A percentile compares a stretch with the other conserved stretches of the same genome.
phyloP scores from a whole-genome alignment of 1,140 invertebrate species.

The Colletes gigas region DNA sequence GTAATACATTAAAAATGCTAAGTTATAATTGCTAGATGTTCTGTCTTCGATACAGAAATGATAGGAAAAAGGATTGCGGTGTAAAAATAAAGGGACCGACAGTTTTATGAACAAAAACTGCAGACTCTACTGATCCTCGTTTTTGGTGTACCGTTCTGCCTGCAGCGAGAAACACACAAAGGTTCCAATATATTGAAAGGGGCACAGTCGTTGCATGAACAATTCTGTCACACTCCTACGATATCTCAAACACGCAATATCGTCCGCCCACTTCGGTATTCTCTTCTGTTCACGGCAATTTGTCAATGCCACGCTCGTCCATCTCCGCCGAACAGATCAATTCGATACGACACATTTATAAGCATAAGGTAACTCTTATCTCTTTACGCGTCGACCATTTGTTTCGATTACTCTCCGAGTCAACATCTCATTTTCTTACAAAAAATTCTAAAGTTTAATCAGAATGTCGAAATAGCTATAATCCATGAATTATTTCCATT shows the following conservation, averaged over 20 bases:
- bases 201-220: neutral
- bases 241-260: slow-evolving; percentile 19
- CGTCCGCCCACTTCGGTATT: slow-evolving; percentile 23
- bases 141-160: neutral
- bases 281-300: slow-evolving; percentile 31
- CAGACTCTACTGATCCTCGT: neutral
- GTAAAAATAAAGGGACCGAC: too few species aligned
- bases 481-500: too few species aligned
- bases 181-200: slow-evolving; percentile 10
- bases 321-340: slow-evolving; percentile 5
- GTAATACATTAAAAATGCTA: too few species aligned
- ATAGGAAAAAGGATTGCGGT: too few species aligned
- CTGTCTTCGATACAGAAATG: neutral
- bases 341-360: slow-evolving; percentile 36
- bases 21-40: neutral
- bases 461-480: too few species aligned
- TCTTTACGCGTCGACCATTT: neutral
- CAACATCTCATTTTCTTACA: neutral
- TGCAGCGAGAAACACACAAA: neutral
- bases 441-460: too few species aligned
- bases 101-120: slow-evolving; percentile 2
- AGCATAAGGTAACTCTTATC: neutral
- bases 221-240: slow-evolving; percentile 5
- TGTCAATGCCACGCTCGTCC: slow-evolving; percentile 23
- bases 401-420: neutral